Conservation (phyloP, 2,797 vertebrate species). For the Pipistrellus nathusii region DNA sequence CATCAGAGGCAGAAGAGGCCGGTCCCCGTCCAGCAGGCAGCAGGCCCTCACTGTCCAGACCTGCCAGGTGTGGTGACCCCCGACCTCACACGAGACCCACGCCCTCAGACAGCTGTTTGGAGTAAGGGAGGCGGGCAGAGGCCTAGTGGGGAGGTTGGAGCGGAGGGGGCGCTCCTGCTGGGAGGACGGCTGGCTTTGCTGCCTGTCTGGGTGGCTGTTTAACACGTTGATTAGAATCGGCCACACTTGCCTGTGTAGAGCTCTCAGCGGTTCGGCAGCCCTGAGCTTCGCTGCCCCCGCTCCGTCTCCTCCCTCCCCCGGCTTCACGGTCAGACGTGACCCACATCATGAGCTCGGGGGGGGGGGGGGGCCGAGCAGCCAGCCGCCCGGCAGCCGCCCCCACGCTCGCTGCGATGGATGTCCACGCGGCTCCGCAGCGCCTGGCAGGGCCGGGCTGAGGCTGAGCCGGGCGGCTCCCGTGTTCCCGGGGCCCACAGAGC, state of each 20-base stretch:
- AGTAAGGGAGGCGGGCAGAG: background rate
- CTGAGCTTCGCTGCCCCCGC: rapidly evolving
- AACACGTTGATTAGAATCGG: background rate
- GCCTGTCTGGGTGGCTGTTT: background rate
- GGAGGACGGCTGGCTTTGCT: rapidly evolving
- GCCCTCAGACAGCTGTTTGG: background rate
- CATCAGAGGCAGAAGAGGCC: background rate
- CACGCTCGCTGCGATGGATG: too few relatives aligned
- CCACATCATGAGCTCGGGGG: background rate
- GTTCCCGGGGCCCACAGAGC: rapidly evolving
- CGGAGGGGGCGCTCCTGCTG: background rate
- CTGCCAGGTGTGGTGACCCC: background rate
- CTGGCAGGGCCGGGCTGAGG: background rate
- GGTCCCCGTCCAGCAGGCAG: rapidly evolving
- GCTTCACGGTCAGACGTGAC: rapidly evolving
- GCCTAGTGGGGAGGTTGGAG: too few relatives aligned
- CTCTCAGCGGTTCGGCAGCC: background rate
- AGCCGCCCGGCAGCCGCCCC: background rate
- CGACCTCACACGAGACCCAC: rapidly evolving
- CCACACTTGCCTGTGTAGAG: background rate
- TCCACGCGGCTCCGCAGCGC: background rate
- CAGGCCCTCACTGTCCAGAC: too few relatives aligned
- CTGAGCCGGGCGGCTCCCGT: too few relatives aligned
- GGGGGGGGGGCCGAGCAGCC: background rate
- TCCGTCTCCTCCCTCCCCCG: rapidly evolving